Conservation (phyloP, 2,888 invertebrate species). For the Quadriops clusia region DNA sequence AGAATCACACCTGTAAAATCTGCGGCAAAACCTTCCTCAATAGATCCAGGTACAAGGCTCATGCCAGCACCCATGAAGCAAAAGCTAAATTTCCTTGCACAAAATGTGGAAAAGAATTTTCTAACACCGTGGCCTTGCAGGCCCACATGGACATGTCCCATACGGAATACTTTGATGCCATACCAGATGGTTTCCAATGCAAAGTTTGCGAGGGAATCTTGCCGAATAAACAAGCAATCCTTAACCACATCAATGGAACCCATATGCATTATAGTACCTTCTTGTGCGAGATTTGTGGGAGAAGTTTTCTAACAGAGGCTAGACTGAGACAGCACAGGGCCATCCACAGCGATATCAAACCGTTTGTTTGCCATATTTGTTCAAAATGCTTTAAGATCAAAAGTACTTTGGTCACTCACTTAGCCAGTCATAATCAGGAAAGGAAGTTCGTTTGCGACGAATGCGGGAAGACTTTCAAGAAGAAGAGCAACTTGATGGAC, state of each 20-base stretch:
- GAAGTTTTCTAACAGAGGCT: slow-evolving; percentile 34
- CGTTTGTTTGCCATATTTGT: slow-evolving; percentile 27
- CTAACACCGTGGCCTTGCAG: slow-evolving; percentile 15
- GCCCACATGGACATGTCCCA: slow-evolving; percentile 14
- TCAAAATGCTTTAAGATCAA: slow-evolving; percentile 37
- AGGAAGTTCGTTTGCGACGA: slow-evolving; percentile 35
- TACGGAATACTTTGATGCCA: slow-evolving; percentile 17
- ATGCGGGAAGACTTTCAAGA: slow-evolving; percentile 34
- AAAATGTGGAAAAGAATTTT: slow-evolving; percentile 14
- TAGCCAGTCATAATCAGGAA: slow-evolving; percentile 33
- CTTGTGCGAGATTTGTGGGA: slow-evolving; percentile 40
- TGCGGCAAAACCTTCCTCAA: slow-evolving; percentile 16
- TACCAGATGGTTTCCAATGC: slow-evolving; percentile 13
- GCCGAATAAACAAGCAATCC: slow-evolving; percentile 11
- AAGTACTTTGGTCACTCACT: slow-evolving; percentile 36
- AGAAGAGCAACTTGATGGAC: slow-evolving; percentile 10
- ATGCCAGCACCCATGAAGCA: slow-evolving; percentile 14
- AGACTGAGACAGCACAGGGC: slow-evolving; percentile 13
- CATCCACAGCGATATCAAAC: slow-evolving; percentile 15
- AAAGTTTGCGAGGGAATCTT: slow-evolving; percentile 13
- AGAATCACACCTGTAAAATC: slow-evolving; percentile 8
- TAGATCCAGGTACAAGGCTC: slow-evolving; percentile 14
- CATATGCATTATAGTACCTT: slow-evolving; percentile 17
- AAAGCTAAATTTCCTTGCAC: slow-evolving; percentile 14
- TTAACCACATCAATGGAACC: slow-evolving; percentile 16